Conservation (phyloP, 2,797 vertebrate genomes). For the Graptemys geographica region DNA sequence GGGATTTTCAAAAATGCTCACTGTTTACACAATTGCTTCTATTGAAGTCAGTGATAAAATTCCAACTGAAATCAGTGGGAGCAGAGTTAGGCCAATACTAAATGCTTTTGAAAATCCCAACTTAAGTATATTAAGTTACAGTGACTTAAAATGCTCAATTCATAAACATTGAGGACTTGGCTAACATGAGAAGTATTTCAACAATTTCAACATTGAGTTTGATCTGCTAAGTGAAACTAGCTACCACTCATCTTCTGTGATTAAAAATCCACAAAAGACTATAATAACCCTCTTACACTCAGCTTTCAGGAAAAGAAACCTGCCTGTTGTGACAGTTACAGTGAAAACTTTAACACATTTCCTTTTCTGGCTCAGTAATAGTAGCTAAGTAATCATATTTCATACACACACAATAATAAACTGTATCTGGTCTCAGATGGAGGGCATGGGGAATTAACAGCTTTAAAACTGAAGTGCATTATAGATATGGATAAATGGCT, state of each 20-base stretch:
- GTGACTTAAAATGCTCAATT: neutral
- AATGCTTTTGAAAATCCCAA: slow-evolving; percentile 7
- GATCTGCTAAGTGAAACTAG: neutral
- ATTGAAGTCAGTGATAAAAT: neutral
- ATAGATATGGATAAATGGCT: neutral
- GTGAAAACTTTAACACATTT: neutral
- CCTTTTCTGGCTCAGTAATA: neutral
- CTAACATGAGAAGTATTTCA: neutral
- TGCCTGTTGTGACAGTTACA: neutral
- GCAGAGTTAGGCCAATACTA: neutral
- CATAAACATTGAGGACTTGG: neutral
- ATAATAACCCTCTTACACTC: neutral
- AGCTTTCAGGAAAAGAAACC: neutral
- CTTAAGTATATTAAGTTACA: neutral
- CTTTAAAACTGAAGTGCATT: neutral
- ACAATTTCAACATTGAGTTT: neutral
- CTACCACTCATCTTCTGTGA: neutral
- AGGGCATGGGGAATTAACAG: neutral
- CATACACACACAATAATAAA: neutral
- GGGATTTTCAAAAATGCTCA: neutral
- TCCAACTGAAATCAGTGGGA: neutral
- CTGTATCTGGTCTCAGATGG: neutral
- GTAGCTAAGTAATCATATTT: neutral
- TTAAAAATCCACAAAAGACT: neutral
- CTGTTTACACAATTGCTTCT: neutral